Evolutionary conservation across 2,113 vertebrate species (phyloP).

Genomic region (Ellobius talpinus): DNA sequence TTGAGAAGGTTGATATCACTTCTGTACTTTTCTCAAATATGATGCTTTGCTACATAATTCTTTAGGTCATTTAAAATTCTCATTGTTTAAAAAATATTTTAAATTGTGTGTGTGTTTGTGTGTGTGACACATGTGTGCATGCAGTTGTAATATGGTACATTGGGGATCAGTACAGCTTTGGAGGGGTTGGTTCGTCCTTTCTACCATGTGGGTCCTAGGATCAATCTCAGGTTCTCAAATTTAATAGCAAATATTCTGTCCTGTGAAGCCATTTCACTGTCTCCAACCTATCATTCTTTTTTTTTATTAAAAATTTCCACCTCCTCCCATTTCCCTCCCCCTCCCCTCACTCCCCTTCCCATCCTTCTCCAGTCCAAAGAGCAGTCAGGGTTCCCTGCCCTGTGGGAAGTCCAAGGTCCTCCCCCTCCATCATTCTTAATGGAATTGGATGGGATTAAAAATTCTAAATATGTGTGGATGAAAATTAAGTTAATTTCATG

Average conservation of each 20-base stretch:
- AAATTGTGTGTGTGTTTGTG: not conserved
- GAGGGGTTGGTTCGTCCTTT: not conserved
- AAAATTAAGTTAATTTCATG: slow-evolving; percentile 43
- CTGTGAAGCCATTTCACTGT: not conserved
- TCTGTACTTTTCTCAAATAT: slow-evolving; percentile 9
- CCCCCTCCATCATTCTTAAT: not conserved
- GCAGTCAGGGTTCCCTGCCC: too few species aligned
- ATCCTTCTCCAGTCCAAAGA: too few species aligned
- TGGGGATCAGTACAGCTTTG: not conserved
- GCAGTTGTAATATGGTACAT: not conserved
- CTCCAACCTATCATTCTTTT: not conserved
- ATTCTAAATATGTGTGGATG: not conserved
- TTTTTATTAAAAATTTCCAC: too few species aligned
- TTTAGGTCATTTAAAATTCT: slow-evolving; percentile 25
- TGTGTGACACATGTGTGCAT: not conserved
- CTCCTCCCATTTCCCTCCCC: too few species aligned
- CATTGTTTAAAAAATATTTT: not conserved
- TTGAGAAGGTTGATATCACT: not conserved
- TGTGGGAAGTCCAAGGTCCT: too few species aligned
- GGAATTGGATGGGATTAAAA: slow-evolving; percentile 27
- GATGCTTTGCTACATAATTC: slow-evolving; percentile 25
- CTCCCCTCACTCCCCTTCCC: too few species aligned
- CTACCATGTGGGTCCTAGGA: not conserved
- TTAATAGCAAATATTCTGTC: not conserved
- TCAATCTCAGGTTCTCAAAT: not conserved